Evolutionary conservation across 2,888 invertebrate species (phyloP), one percentile per base, ranked within the genome.

Genomic region (Dicroscelio sp.): DNA sequence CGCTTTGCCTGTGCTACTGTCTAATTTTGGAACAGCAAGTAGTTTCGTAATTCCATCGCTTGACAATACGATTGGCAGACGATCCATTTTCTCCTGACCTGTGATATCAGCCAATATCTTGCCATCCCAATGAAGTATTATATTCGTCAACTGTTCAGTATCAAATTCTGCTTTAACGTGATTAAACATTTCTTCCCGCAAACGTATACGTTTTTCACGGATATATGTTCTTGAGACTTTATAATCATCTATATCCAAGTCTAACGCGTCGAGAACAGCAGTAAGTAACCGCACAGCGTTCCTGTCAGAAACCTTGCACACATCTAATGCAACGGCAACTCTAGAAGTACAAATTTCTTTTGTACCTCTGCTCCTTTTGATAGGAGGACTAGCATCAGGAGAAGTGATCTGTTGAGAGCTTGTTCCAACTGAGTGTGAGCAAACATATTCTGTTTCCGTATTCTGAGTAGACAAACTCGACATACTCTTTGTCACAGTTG

Each of bases 1-100:
- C 38, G 60, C 55, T 31, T 33, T 27, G 3, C 86, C 89, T 20
- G 71, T 73, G 12, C 78, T 79, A 33, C 76, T 75, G 14, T 80
- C 63, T 20, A 89, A 71, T 80, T 82, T 48, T 43, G 89, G 76
- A 20, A 82, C 80, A 20, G 35, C 60, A 17, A 89, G 71, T 25
- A 89, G 27, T 85, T 89, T 52, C 27, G 78, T 35, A 63, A 43
- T 78, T 27, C 63, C 78, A 43, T 78, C 30, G 31, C 58, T 60
- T 8, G 79, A 60, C 65, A 79, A 63, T 38, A 60, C 63, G 17
- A 79, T 65, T 65, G 65, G 79, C 60, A 79, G 38, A 48, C 65
- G 65, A 65, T 79, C 79, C 31, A 65, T 31, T 67, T 79, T 79
- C 6, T 65, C 63, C 27, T 63, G 38, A 60, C 63, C 63, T 10